Evolutionary conservation across 37 sponge, comb jelly and placozoan genomes (phyloP), one percentile per base, ranked within the genome.

Genomic region (Spongia lamella): DNA sequence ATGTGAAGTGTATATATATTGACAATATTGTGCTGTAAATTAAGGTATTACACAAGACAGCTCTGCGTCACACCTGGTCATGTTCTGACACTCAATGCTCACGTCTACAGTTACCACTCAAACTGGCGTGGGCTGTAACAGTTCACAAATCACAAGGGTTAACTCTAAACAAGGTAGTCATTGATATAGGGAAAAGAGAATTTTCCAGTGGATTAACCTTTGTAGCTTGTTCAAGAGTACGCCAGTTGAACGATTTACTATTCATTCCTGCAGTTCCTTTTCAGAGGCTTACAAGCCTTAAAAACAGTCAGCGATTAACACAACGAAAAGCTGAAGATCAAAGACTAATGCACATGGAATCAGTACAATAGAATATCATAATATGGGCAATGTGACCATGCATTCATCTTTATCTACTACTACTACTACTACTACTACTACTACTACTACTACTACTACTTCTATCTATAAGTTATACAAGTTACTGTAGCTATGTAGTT

Each of bases 81-180:
- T 3, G 16, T 22, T 19, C 3, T 25, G 62, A 52, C 27, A 34
- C 7, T 62, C n/a, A 1, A 38, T 61, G 62, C 47, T 61, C 50
- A 13, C 38, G 47, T 4, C 7, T 61, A 4, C 76, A 75, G 29
- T 25, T 75, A 2, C 76, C 63, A 24, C 25, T 75, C 1, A 75
- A 61, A 31, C 63, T 72, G 5, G 74, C 58, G 2, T 72, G n/a
- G n/a, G n/a, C n/a, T n/a, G n/a, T n/a, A n/a, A n/a, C n/a, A n/a
- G n/a, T n/a, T n/a, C n/a, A n/a, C 56, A 81, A 81, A 38, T 34
- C 82, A 34, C 82, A 71, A 38, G 82, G 82, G 1, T 49, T 81
- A 0, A 81, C 82, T 7, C 38, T 72, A 17, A 37, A 71, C 29
- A 60, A 66, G 32, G 68, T 66, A 1, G 83, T 82, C 19, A 4